These are phyloP conservation scores for Parotocinclus haroldoi DNA, from an alignment of 2,797 vertebrate species.

Conservation along the genomic window DNA sequence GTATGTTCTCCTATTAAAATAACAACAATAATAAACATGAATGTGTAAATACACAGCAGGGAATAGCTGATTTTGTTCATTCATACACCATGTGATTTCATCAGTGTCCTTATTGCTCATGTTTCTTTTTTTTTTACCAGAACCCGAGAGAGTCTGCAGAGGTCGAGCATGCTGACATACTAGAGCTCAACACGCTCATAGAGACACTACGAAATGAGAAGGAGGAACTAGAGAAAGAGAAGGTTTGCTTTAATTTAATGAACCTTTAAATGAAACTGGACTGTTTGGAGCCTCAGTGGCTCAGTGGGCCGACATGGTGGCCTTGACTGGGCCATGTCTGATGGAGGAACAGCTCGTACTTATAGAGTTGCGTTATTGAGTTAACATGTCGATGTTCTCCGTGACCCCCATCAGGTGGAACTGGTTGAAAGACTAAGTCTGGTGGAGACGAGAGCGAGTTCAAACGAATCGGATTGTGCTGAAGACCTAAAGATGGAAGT, in stretches of 20 bases:
- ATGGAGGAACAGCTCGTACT: no score
- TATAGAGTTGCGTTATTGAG: no score
- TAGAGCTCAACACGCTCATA: slow-evolving; percentile 76
- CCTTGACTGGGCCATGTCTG: no score
- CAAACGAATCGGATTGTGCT: slow-evolving; percentile 43
- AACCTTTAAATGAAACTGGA: no score
- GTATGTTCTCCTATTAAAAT: no score
- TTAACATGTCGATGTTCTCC: background rate
- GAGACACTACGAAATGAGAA: slow-evolving; percentile 74
- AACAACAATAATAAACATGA: no score
- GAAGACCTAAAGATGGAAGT: slow-evolving; percentile 56
- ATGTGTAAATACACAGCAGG: no score
- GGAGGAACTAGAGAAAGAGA: slow-evolving; percentile 70
- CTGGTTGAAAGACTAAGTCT: slow-evolving; percentile 64
- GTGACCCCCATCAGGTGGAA: slow-evolving; percentile 55
- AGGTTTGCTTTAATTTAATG: slow-evolving; percentile 59
- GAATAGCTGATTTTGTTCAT: no score
- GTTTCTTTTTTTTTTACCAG: slow-evolving; percentile 7
- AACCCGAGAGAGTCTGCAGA: slow-evolving; percentile 63
- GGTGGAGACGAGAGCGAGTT: slow-evolving; percentile 52
- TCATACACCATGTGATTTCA: no score
- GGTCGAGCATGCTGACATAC: slow-evolving; percentile 75
- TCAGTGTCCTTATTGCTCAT: background rate
- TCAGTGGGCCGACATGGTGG: no score
- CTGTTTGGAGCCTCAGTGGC: no score